phyloP scores from a whole-genome alignment of 2,113 vertebrate species.

The Spea bombifrons region DNA sequence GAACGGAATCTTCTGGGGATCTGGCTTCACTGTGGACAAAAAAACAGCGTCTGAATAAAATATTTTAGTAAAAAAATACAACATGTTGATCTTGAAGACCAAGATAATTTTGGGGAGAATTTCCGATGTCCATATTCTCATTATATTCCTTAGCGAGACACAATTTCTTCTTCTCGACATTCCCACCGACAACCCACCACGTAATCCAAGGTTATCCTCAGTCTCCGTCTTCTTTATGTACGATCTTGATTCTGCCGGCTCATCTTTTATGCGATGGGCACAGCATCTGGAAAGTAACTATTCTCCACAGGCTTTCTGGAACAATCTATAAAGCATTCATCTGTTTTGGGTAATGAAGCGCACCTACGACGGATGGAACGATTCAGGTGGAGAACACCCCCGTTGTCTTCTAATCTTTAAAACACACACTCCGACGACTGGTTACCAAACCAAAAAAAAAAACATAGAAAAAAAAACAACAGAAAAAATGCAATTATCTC shows the following conservation, averaged over 20 bases:
- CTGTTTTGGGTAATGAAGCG: constrained; percentile 46
- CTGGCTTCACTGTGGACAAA: too few species aligned
- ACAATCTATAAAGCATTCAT: constrained; percentile 24
- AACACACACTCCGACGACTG: constrained; percentile 32
- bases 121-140: too few species aligned
- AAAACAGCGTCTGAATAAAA: too few species aligned
- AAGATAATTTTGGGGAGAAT: too few species aligned
- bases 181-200: not conserved
- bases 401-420: constrained; percentile 34
- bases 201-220: not conserved
- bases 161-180: too few species aligned
- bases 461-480: too few species aligned
- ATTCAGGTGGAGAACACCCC: constrained; percentile 35
- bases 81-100: too few species aligned
- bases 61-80: too few species aligned
- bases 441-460: constrained; percentile 18
- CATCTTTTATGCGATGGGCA: constrained; percentile 1
- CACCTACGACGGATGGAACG: constrained; percentile 19
- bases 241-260: not conserved
- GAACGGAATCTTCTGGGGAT: too few species aligned
- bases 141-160: too few species aligned
- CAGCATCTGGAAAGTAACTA: constrained; percentile 33
- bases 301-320: constrained; percentile 23
- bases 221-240: not conserved
- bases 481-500: constrained; percentile 40